phyloP scores from a whole-genome alignment of 2,113 vertebrate genomes.

The Acanthochromis polyacanthus region DNA sequence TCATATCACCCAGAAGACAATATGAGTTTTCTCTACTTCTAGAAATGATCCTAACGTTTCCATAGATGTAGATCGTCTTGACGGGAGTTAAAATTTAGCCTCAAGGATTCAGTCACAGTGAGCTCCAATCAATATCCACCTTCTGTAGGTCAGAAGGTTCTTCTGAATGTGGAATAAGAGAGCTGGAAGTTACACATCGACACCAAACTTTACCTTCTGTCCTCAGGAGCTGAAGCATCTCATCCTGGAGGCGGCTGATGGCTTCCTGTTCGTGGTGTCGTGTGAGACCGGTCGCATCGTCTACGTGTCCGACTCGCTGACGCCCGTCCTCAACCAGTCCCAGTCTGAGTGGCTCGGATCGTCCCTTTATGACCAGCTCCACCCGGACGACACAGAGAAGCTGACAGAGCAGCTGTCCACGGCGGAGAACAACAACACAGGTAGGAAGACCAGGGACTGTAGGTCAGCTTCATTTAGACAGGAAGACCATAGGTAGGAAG shows the following conservation, averaged over 20 bases:
- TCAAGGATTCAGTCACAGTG: no score
- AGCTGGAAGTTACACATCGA: background rate
- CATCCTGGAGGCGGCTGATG: constrained; percentile 95
- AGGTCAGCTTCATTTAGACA: no score
- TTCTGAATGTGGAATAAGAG: background rate
- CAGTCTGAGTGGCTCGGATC: constrained; percentile 96
- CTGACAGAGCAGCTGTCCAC: constrained; percentile 97
- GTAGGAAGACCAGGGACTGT: constrained; percentile 69
- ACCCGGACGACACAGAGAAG: constrained; percentile 96
- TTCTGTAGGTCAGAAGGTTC: background rate
- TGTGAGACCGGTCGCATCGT: constrained; percentile 95
- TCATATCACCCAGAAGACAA: no score
- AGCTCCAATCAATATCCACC: background rate
- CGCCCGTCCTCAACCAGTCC: constrained; percentile 93
- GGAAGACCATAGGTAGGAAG: no score
- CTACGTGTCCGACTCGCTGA: constrained; percentile 95
- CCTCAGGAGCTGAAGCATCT: constrained; percentile 95
- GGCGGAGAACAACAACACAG: constrained; percentile 90
- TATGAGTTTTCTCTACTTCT: no score
- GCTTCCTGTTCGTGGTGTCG: constrained; percentile 97
- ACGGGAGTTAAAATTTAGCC: no score
- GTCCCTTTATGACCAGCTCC: constrained; percentile 95
- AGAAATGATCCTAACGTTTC: no score
- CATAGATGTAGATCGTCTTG: no score
- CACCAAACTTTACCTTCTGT: constrained; percentile 5